Evolutionary conservation across 2,113 vertebrate genomes (phyloP).

Genomic region (Alouatta palliata): DNA sequence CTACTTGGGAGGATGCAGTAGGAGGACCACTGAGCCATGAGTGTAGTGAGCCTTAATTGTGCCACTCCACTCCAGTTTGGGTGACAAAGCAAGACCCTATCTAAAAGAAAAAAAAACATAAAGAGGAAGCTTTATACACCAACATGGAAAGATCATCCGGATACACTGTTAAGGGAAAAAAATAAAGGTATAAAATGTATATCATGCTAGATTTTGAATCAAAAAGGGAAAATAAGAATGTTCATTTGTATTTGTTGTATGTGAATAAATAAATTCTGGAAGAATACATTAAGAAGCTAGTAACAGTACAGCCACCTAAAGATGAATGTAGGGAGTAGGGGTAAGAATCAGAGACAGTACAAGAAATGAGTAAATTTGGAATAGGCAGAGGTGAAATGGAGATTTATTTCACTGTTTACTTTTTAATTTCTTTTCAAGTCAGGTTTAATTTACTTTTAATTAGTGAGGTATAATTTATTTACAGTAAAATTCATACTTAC

Average conservation of each 20-base stretch:
- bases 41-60: too few species aligned
- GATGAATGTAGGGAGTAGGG: neutral
- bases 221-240: constrained; percentile 11
- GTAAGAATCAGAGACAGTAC: neutral
- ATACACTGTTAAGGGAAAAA: neutral
- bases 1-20: too few species aligned
- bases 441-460: neutral
- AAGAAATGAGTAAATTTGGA: neutral
- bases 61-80: too few species aligned
- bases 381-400: neutral
- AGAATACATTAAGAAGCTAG: neutral
- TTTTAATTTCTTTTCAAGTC: neutral
- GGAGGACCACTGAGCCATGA: too few species aligned
- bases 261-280: neutral
- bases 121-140: neutral
- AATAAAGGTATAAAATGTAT: neutral
- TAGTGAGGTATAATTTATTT: neutral
- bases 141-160: neutral
- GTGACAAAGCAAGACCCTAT: too few species aligned
- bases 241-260: neutral
- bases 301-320: neutral
- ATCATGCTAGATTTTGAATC: neutral
- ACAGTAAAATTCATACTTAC: neutral
- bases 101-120: neutral
- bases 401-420: neutral